Evolutionary conservation across 2,797 vertebrate genomes (phyloP), one percentile per base, ranked within the genome.

Genomic region (Schizopygopsis pylzovi): DNA sequence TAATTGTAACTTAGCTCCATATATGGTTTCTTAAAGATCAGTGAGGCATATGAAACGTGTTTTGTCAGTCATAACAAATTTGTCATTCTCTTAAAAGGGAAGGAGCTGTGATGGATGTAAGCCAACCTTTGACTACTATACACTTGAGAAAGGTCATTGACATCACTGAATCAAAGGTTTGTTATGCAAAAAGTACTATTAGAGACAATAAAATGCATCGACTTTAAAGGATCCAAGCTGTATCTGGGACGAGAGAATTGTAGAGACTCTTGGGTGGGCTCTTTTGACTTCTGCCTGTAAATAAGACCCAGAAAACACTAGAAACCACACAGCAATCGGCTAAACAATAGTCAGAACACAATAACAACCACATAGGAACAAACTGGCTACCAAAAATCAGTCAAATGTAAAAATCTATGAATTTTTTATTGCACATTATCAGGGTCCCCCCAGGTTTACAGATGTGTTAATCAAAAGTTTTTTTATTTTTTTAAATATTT

Each of bases 81-180:
- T 83, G 68, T 80, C 72, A 43, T 71, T 16, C 82, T 85, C 82
- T 89, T 71, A 81, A 87, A 89, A 94, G 92, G 80, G 86, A 73
- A 59, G 87, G 87, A 83, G 85, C 11, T 54, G 52, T 71, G 54
- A 86, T 56, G 18, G 91, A 91, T 49, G 90, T 92, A 88, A 90
- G 28, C 86, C 88, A 91, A 73, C 88, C 89, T 37, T 79, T 90
- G 73, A 89, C 89, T 76, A 84, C 90, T 47, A 88, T 93, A 43
- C 92, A 90, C 41, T 91, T 89, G 81, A 93, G 93, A 75, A 93
- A 92, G 85, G 87, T 87, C 4, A 7, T 54, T 41, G 77, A 85
- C 47, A 65, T 84, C 72, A 20, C 85, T 0, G 88, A 91, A 78
- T 77, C 86, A 68, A 84, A 39, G 91, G 93, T 95, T 79, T 56